Base-by-base conservation (phyloP, 2,113 vertebrate species). In the Trogon surrucura region DNA sequence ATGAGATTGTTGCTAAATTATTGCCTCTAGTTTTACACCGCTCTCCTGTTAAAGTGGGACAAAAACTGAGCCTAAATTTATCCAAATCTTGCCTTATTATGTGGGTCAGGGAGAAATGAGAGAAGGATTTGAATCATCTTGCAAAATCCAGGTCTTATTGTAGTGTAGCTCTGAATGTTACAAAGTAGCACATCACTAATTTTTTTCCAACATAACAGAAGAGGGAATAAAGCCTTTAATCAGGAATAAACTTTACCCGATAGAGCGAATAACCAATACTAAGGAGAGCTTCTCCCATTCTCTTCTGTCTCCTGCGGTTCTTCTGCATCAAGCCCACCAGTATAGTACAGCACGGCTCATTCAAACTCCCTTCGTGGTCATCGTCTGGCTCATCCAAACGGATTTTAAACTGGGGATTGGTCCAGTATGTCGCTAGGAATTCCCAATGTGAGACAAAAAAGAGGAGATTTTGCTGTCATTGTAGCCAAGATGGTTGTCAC, bases 291-390 rank as follows among this genome's bases (percentile, higher is more conserved):
- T 98, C 97, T 30, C 98, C 98, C 67, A 98, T 96, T 89, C 97
- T 98, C 92, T 96, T 98, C 96, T 91, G 91, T 3, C 93, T 64
- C 34, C 99, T 98, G 38, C 90, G 96, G 80, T 99, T 98, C 97
- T 99, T 99, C 98, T 99, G 99, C 98, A 99, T 98, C 89, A 99
- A 94, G 29, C 98, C 99, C 86, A 99, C 96, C 66, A 99, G 95
- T 30, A 99, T 29, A 0, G 97, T 98, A 51, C 98, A 99, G 91
- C 97, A 93, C 0, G 98, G 98, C 26, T 98, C 98, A 2, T 85
- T 81, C 6, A 84, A 51, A 11, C 88, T 87, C 50, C 98, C 98
- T 69, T 98, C 95, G 7, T 98, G 98, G 89, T 98, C 98, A 57
- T 98, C 97, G 2, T 99, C 98, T n/a, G 94, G 96, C 16, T 99